Conservation (phyloP, 2,113 vertebrate species). For the Epinephelus fuscoguttatus region DNA sequence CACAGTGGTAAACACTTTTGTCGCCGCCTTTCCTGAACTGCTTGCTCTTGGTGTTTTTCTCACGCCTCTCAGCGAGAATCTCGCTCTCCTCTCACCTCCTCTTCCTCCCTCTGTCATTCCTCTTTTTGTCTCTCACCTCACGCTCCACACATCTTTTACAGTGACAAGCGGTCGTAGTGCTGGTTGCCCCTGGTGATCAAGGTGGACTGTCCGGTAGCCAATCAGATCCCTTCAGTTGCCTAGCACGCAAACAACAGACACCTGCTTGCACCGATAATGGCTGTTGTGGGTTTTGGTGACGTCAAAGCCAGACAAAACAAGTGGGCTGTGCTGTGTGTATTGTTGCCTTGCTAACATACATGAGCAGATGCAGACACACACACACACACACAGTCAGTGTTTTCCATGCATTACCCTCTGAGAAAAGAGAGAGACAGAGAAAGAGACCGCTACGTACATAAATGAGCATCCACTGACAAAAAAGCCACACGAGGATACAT, state of each 20-base stretch:
- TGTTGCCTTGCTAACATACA: conserved; percentile 8
- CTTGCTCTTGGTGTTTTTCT: conserved; percentile 16
- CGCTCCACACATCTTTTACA: conserved; percentile 22
- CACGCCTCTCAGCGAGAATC: background rate
- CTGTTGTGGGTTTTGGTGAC: conserved; percentile 47
- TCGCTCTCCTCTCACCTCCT: conserved; percentile 13
- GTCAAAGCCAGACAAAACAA: conserved; percentile 52
- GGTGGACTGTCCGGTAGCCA: conserved; percentile 15
- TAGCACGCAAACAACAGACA: conserved; percentile 4
- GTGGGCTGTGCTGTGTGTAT: conserved; percentile 11
- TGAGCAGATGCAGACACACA: background rate
- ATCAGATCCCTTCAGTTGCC: conserved; percentile 30
- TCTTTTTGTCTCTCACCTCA: conserved; percentile 35
- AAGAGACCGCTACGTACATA: background rate
- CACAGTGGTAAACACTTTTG: conserved; percentile 1
- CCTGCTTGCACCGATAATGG: conserved; percentile 47
- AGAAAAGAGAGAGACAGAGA: background rate
- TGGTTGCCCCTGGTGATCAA: conserved; percentile 52
- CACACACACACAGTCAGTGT: background rate
- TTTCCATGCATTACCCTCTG: conserved; percentile 40
- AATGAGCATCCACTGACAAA: conserved; percentile 23
- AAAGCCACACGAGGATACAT: background rate
- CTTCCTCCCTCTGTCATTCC: background rate
- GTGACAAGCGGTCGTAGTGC: conserved; percentile 32
- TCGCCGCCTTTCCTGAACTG: background rate